A percentile compares a stretch with the other conserved stretches of the same genome.
Evolutionary conservation across 2,888 invertebrate species (phyloP).

Genomic region (Hofmannophila pseudospretella): DNA sequence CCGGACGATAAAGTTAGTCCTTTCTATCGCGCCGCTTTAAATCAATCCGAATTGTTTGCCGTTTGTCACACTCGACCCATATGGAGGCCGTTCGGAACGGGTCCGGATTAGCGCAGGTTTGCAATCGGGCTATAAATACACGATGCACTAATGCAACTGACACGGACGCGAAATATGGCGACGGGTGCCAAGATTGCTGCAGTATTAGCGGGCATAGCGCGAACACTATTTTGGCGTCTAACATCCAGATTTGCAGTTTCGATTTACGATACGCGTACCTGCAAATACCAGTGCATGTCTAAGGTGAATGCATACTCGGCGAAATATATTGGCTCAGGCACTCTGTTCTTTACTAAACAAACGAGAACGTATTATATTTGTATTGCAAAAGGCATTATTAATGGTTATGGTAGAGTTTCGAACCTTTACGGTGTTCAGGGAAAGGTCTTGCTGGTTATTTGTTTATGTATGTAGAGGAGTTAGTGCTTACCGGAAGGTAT

Average conservation of each 20-base stretch:
- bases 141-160: constrained; percentile 40
- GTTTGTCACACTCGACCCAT: constrained; percentile 7
- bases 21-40: constrained; percentile 5
- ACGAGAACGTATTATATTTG: too few species aligned
- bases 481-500: too few species aligned
- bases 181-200: constrained; percentile 16
- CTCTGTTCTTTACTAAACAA: too few species aligned
- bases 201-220: constrained; percentile 1
- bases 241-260: constrained; percentile 21
- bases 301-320: background rate
- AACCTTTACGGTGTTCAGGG: too few species aligned
- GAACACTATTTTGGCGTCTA: constrained; percentile 3
- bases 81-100: constrained; percentile 22
- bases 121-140: constrained; percentile 48
- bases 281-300: constrained; percentile 15
- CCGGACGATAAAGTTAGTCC: background rate
- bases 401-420: too few species aligned
- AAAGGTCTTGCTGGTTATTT: too few species aligned
- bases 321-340: background rate
- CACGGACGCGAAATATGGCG: constrained; percentile 29
- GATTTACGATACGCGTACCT: constrained; percentile 24
- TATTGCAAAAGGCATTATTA: too few species aligned
- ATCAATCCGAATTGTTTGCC: constrained; percentile 10
- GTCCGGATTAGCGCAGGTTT: constrained; percentile 31
- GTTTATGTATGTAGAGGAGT: too few species aligned